Percentiles rank a stretch among this genome's conserved stretches.
These are phyloP conservation scores for Lasioglossum marginatum DNA, from an alignment of 2,888 invertebrate genomes.

Conservation along the genomic window DNA sequence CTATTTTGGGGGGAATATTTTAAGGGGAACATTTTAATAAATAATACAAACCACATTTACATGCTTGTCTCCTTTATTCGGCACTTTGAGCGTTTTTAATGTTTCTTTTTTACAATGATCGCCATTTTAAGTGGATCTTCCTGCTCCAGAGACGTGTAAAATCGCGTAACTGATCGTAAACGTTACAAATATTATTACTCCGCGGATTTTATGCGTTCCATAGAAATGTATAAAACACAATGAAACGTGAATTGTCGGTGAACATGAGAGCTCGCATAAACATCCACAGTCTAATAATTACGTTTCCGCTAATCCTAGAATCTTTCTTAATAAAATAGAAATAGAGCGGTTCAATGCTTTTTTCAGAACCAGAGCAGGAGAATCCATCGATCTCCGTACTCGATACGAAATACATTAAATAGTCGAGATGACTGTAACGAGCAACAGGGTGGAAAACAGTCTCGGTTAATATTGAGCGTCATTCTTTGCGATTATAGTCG, in stretches of 20 bases:
- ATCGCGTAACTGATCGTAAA: neutral
- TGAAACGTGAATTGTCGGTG: neutral
- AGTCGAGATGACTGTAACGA: slow-evolving; percentile 14
- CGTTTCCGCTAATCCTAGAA: neutral
- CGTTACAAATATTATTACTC: neutral
- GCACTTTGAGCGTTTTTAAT: slow-evolving; percentile 66
- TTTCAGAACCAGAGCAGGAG: neutral
- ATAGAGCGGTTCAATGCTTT: neutral
- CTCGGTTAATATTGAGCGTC: slow-evolving; percentile 13
- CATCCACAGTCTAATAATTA: neutral
- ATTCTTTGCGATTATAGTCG: neutral
- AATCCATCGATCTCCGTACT: slow-evolving; percentile 16
- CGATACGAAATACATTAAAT: slow-evolving; percentile 37
- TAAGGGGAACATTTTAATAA: neutral
- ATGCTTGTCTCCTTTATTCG: slow-evolving; percentile 65
- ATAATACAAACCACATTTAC: neutral
- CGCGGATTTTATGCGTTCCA: neutral
- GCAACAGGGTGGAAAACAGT: slow-evolving; percentile 6
- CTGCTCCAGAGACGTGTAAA: neutral
- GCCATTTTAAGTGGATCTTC: slow-evolving; percentile 9
- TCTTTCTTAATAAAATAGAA: neutral
- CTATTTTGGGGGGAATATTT: neutral
- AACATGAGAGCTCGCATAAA: neutral
- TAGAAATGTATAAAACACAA: slow-evolving; percentile 8
- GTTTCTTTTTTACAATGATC: slow-evolving; percentile 53